phyloP scores from a whole-genome alignment of 2,113 vertebrate genomes.

The Equus przewalskii region DNA sequence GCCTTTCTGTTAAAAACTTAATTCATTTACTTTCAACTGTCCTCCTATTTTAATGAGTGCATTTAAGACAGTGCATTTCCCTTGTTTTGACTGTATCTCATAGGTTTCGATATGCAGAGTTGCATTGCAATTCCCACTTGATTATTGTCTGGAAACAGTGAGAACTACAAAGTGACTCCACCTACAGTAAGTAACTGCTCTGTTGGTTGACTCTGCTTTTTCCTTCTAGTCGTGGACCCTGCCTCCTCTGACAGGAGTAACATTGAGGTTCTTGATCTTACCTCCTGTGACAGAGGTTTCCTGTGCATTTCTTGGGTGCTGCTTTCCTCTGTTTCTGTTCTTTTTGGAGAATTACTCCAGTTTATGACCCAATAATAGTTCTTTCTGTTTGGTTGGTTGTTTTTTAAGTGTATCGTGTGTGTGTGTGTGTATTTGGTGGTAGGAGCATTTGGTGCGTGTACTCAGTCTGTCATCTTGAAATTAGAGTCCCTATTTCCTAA shows the following conservation, averaged over 20 bases:
- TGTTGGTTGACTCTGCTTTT: not conserved
- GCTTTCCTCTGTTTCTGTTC: not conserved
- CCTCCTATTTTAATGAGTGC: not conserved
- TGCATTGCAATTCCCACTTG: not conserved
- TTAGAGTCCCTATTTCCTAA: not conserved
- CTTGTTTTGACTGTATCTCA: not conserved
- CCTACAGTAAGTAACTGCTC: not conserved
- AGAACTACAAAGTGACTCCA: not conserved
- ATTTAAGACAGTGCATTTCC: not conserved
- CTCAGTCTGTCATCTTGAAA: not conserved
- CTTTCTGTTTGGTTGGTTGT: not conserved
- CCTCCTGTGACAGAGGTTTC: not conserved
- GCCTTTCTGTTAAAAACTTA: not conserved
- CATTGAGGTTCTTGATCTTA: not conserved
- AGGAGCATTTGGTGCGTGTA: not conserved
- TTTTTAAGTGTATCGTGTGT: not conserved
- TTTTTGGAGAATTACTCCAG: not conserved
- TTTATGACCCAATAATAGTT: not conserved
- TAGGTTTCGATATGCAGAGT: not conserved
- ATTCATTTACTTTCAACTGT: not conserved
- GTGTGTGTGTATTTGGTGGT: not conserved
- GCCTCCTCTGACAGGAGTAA: not conserved
- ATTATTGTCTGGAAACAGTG: not conserved
- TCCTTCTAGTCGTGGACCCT: not conserved
- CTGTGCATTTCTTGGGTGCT: not conserved